phyloP scores from a whole-genome alignment of 1,140 invertebrate genomes.

The Aradophagus sp. region DNA sequence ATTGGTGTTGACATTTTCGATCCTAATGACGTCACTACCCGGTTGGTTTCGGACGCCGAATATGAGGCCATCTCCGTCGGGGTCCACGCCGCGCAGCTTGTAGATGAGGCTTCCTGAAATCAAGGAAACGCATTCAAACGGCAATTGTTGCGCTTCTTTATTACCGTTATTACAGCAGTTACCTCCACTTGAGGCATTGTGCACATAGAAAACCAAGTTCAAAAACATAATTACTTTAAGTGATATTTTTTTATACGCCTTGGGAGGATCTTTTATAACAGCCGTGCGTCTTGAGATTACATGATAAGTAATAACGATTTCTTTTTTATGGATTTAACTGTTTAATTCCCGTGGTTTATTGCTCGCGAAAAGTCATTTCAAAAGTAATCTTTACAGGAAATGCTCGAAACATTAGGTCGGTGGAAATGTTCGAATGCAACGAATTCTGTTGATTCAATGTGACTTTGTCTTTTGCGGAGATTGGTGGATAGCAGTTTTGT shows the following conservation, averaged over 20 bases:
- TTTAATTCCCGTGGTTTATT: too few species aligned
- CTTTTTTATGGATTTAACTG: too few species aligned
- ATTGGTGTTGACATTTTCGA: conserved; percentile 85
- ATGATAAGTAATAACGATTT: too few species aligned
- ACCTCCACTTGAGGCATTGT: conserved; percentile 18
- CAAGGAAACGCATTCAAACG: conserved; percentile 51
- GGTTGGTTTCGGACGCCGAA: conserved; percentile 88
- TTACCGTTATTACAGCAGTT: conserved; percentile 26
- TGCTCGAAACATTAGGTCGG: too few species aligned
- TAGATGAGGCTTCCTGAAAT: conserved; percentile 88
- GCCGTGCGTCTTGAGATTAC: too few species aligned
- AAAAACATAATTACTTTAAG: conserved; percentile 16
- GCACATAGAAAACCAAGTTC: conserved; percentile 15
- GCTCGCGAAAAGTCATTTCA: too few species aligned
- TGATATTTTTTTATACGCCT: conserved; percentile 8
- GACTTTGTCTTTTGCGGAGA: too few species aligned
- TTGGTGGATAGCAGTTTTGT: too few species aligned
- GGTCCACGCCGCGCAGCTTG: conserved; percentile 85
- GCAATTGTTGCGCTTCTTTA: conserved; percentile 24
- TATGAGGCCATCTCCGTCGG: conserved; percentile 87
- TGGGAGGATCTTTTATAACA: too few species aligned
- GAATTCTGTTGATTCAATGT: too few species aligned
- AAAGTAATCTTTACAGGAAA: too few species aligned
- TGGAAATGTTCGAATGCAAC: too few species aligned
- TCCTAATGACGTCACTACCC: conserved; percentile 87